These are phyloP conservation scores for Desmodus rotundus DNA, from an alignment of 2,113 vertebrate species.

Conservation along the genomic window DNA sequence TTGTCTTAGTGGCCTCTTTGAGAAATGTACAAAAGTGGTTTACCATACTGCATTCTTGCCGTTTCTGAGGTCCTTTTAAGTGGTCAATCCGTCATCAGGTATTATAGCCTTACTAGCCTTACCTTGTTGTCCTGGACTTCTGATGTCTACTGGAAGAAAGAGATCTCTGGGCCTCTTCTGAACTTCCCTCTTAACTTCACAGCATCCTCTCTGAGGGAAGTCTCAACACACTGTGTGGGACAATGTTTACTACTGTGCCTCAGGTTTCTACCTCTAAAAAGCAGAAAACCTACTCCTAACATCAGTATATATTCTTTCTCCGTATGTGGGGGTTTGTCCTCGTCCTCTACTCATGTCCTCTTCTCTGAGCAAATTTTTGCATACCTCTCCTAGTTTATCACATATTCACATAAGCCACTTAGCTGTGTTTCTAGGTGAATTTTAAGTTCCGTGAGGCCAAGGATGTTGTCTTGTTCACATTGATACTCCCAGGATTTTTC, in stretches of 20 bases:
- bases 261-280: not conserved
- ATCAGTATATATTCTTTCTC: not conserved
- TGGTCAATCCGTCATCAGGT: not conserved
- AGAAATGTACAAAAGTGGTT: not conserved
- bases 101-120: not conserved
- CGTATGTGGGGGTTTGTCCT: not conserved
- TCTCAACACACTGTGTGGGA: not conserved
- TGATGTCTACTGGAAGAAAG: not conserved
- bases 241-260: not conserved
- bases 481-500: not conserved
- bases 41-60: not conserved
- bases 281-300: not conserved
- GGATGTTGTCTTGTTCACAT: not conserved
- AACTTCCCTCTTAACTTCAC: not conserved
- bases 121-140: not conserved
- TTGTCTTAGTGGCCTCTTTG: not conserved
- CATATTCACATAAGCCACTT: not conserved
- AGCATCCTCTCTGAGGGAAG: not conserved
- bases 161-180: not conserved
- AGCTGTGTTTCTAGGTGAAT: not conserved
- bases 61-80: not conserved
- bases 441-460: not conserved
- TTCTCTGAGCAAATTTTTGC: not conserved
- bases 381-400: not conserved
- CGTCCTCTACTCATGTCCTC: not conserved